Evolutionary conservation across 2,797 vertebrate species (phyloP), one percentile per base, ranked within the genome.

Genomic region (Mus minutoides): DNA sequence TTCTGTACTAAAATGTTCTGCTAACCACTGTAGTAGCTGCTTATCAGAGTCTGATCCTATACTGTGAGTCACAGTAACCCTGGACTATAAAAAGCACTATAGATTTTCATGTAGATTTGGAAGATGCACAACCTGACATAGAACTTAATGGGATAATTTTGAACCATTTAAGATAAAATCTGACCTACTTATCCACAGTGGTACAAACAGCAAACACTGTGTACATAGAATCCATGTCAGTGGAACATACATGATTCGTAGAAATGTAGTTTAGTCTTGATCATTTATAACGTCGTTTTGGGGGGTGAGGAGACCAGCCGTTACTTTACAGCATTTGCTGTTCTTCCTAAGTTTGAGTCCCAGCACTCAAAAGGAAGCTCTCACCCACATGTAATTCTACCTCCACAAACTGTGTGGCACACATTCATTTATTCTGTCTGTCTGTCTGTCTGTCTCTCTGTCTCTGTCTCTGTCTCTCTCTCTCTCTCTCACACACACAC

Each of bases 301-400:
- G 14, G 77, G 24, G n/a, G 0, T 3, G 0, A 56, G 56, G 34
- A 22, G 5, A 40, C 12, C 0, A n/a, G 14, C 24, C 14, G 29
- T 6, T 16, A 40, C 2, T 56, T 56, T 29, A 7, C 3, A 52
- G 6, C 43, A n/a, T 19, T 49, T n/a, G 37, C 24, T 83, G 58
- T 4, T 43, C 14, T 19, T 83, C 3, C 5, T 67, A 22, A 60
- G 54, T 60, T 82, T 56, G 58, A 40, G 22, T 43, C 8, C 80
- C 56, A 46, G 29, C 2, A 64, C 37, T 31, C 1, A 64, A 26
- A 43, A 19, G 31, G 17, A 46, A 67, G 17, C 43, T 67, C 60
- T 14, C 17, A 13, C 11, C 16, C 5, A 73, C 49, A 24, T 37
- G 13, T 37, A 71, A 37, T 13, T 86, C 7, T 0, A 73, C 1